Conservation (phyloP, 30 jellyfish, hydroid and myxozoan genomes). For the Pseudorhiza aurosa region DNA sequence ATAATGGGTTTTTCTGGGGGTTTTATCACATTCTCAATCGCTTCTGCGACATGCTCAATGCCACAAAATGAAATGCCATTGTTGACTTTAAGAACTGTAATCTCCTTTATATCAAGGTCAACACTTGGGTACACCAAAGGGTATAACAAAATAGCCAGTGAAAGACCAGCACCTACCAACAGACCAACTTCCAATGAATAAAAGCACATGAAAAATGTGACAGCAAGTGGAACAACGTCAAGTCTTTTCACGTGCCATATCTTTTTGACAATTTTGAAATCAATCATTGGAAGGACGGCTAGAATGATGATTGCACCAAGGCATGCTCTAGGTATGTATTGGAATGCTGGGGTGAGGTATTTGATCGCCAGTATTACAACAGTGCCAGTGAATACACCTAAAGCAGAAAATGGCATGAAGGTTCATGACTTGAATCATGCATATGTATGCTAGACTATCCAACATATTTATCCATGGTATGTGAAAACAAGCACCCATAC, state of each 20-base stretch:
- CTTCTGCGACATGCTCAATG: conserved; percentile 45
- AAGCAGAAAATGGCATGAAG: neutral
- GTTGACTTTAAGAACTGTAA: conserved; percentile 42
- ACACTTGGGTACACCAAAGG: conserved; percentile 61
- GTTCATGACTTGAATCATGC: too few species aligned
- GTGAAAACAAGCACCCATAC: neutral
- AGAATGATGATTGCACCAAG: conserved; percentile 77
- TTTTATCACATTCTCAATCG: conserved; percentile 47
- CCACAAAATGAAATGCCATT: conserved; percentile 78
- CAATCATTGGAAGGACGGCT: conserved; percentile 82
- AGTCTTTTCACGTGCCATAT: conserved; percentile 56
- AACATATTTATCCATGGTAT: neutral
- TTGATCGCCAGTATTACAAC: conserved; percentile 71
- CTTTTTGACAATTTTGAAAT: conserved; percentile 39
- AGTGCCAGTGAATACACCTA: conserved; percentile 75
- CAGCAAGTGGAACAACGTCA: conserved; percentile 55
- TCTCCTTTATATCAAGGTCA: conserved; percentile 49
- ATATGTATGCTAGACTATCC: neutral
- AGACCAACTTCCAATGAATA: conserved; percentile 80
- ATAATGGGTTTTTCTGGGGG: conserved; percentile 48
- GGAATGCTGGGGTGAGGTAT: conserved; percentile 73
- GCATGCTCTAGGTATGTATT: conserved; percentile 83
- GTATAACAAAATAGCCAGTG: conserved; percentile 56
- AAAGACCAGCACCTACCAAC: conserved; percentile 49
- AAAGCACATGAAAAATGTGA: conserved; percentile 67